Evolutionary conservation across 2,113 vertebrate species (phyloP), one percentile per base, ranked within the genome.

Genomic region (Apteryx owenii): DNA sequence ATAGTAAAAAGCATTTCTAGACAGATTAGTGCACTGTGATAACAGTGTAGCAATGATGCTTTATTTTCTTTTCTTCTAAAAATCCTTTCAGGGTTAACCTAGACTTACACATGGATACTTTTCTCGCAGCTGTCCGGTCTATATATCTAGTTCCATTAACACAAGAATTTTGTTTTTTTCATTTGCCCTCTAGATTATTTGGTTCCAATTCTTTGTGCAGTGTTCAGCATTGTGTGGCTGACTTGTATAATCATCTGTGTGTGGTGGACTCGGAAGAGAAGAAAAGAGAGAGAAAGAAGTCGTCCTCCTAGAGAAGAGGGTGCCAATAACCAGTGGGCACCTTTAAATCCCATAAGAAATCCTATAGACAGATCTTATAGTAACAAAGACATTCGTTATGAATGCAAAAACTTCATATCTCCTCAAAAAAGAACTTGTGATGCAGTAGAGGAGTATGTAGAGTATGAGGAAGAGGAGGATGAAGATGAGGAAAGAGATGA

Each of bases 251-350:
- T 98, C 29, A 97, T 99, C 61, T 99, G 99, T 3, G 97, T 99
- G 22, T 99, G 99, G 98, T 99, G 99, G 99, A 99, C 98, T 12
- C 98, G 99, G 69, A 99, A 99, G 92, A 98, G 99, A 88, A 99
- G 99, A 98, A 99, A 99, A 99, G 99, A 98, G 90, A 97, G 99
- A 40, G 98, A 99, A 96, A 98, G 99, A 97, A 97, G 88, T 70
- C 97, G 73, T 93, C 97, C 98, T 33, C 96, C 98, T 2, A 98
- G 98, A 80, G 99, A 99, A 68, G 98, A 98, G 44, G 98, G 98
- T 56, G 95, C 98, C 94, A 99, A 99, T 98, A 99, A 99, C 98
- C 99, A 99, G 95, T 99, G 99, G 98, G 99, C 99, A 5, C 98
- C 98, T 22, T 98, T 99, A 72, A 98, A 99, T 89, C 98, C 98